A percentile compares a stretch with the other conserved stretches of the same genome.
These are phyloP conservation scores for Anaspis maculata DNA, from an alignment of 2,888 invertebrate genomes.

Conservation along the genomic window DNA sequence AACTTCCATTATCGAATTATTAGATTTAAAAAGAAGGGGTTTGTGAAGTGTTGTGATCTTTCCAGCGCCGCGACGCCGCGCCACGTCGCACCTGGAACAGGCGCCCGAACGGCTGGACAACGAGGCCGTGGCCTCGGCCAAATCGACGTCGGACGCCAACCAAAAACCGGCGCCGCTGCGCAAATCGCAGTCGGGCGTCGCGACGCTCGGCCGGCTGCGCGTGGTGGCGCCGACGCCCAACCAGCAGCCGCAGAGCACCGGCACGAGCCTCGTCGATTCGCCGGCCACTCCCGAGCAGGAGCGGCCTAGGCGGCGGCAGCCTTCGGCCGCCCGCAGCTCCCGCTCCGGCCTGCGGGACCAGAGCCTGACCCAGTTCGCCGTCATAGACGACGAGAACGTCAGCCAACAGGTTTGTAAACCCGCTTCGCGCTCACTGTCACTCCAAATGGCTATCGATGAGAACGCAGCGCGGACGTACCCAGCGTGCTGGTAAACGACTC, in stretches of 20 bases:
- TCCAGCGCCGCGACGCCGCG: slow-evolving; percentile 35
- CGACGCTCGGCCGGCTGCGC: slow-evolving; percentile 64
- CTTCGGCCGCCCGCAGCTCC: slow-evolving; percentile 38
- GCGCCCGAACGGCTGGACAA: slow-evolving; percentile 49
- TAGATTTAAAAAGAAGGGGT: too few relatives aligned
- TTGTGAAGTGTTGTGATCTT: not conserved
- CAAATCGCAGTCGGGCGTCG: slow-evolving; percentile 48
- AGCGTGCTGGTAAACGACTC: too few relatives aligned
- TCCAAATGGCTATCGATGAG: too few relatives aligned
- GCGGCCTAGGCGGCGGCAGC: slow-evolving; percentile 41
- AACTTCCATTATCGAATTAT: not conserved
- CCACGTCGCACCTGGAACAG: slow-evolving; percentile 39
- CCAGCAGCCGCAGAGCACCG: slow-evolving; percentile 14
- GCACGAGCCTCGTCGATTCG: slow-evolving; percentile 27
- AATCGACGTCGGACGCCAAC: slow-evolving; percentile 42
- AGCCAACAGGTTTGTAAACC: slow-evolving; percentile 60
- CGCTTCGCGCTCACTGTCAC: not conserved
- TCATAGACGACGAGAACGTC: slow-evolving; percentile 89
- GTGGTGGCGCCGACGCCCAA: slow-evolving; percentile 49
- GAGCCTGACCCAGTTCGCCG: slow-evolving; percentile 82
- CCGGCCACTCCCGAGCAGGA: slow-evolving; percentile 35
- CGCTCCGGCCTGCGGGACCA: slow-evolving; percentile 59
- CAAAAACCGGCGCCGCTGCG: slow-evolving; percentile 37
- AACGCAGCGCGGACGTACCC: too few relatives aligned
- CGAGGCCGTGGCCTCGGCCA: slow-evolving; percentile 54